Base-by-base conservation (phyloP, 2,797 vertebrate species). In the Chanos chanos region DNA sequence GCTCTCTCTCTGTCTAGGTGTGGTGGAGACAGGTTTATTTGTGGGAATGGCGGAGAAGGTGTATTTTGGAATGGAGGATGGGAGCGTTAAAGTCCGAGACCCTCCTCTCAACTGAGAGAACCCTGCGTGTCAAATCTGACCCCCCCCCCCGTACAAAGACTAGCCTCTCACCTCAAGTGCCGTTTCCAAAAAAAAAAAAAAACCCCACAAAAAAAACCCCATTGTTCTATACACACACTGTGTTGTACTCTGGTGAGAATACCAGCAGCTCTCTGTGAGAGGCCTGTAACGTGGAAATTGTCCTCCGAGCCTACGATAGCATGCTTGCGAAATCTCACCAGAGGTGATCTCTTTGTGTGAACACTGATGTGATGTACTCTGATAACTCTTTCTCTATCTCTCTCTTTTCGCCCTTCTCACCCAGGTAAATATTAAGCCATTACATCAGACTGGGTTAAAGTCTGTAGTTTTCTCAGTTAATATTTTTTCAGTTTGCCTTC, bases 11-110 rank as follows among this genome's bases (percentile, higher is more conserved):
- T 16, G 30, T 37, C 0, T 75, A 99, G 97, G 96, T 1, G 96
- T 99, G 81, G 94, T 99, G 79, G 96, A 99, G 82, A 99, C 97
- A 0, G 97, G 97, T 1, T 90, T 99, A 2, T 99, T 99, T 52
- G 94, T 99, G 4, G 74, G 83, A 77, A 98, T 99, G 96, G 96
- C 94, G 0, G 84, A 95, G 54, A 81, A 90, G n/a, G 96, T 92
- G 28, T 99, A 99, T 75, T 99, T 99, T 0, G 97, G 96, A 27
- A 94, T 96, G 94, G 92, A 95, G 81, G 95, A 99, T 0, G 96
- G 97, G 24, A 94, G 87, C 0, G 90, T 99, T 69, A 86, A 81
- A 28, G 25, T 92, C 48, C 80, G 89, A 57, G 91, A 96, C 71
- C 87, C 89, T 66, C 83, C 81, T 0, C 67, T 86, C 57, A 83